Evolutionary conservation across 2,797 vertebrate genomes (phyloP), one percentile per base, ranked within the genome.

Genomic region (Gymnoscopelus braueri): DNA sequence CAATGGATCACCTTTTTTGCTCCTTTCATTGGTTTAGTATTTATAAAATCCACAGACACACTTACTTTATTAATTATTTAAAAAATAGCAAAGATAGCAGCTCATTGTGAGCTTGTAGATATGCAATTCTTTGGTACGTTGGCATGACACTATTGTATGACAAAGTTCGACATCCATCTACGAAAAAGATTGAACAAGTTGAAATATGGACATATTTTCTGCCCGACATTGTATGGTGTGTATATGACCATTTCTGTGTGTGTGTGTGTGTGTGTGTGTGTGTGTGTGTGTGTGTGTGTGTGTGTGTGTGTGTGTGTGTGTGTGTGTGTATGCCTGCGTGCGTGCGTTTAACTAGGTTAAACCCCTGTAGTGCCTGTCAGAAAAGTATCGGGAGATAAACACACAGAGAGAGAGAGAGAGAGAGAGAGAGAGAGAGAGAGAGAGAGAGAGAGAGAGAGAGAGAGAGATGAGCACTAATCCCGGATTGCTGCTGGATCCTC

Each of bases 391-490:
- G 74, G 84, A 81, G 71, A 87, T 83, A 88, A 79, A 84, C 69
- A 76, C 2, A 32, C 2, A 32, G 29, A 32, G 29, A 32, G 29
- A 32, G 3, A 32, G 29, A 32, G 58, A 32, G 67, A 66, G 56
- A 71, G 80, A 84, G 32, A 32, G 32, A 32, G 32, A 32, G 32
- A 32, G 32, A 32, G 4, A 32, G 32, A 32, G 58, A 32, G 67
- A 66, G 56, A 71, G 80, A 84, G 32, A 32, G 32, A 32, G 32
- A 4, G 32, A 32, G 32, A 32, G 4, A 32, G 32, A 32, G 58
- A 32, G 67, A 66, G 56, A 71, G 80, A 84, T 80, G 69, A 87
- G 80, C 73, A 83, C 79, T 89, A 90, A 91, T 88, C 87, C 82
- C 68, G 84, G 86, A 87, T 88, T 81, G 78, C 61, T 86, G 74